phyloP scores from a whole-genome alignment of 2,888 invertebrate genomes.

The Hydraecia micacea region DNA sequence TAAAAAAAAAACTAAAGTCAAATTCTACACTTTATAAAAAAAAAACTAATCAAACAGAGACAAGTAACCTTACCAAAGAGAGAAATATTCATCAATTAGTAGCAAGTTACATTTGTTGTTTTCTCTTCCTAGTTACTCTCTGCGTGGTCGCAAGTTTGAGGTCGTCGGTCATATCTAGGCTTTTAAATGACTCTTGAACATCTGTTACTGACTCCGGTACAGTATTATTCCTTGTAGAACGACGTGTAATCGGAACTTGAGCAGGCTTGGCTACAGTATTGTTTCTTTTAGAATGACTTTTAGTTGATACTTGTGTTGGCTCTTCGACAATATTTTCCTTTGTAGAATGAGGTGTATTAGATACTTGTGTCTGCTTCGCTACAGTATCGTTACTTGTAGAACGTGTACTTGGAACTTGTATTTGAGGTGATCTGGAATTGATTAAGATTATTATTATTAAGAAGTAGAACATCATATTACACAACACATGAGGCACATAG shows the following conservation, averaged over 20 bases:
- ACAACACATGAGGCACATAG: not conserved
- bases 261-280: not conserved
- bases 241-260: not conserved
- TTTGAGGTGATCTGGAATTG: constrained; percentile 33
- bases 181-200: constrained; percentile 40
- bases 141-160: constrained; percentile 78
- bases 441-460: constrained; percentile 1
- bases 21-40: constrained; percentile 4
- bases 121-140: constrained; percentile 78
- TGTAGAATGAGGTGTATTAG: not conserved
- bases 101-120: constrained; percentile 64
- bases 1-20: not conserved
- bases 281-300: not conserved
- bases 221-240: constrained; percentile 15
- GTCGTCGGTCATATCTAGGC: constrained; percentile 67
- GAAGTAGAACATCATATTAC: not conserved
- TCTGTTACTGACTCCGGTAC: constrained; percentile 3
- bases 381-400: not conserved
- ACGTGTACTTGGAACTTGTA: not conserved
- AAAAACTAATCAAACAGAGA: constrained; percentile 18
- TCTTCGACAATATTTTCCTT: not conserved
- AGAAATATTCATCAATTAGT: constrained; percentile 1
- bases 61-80: constrained; percentile 50
- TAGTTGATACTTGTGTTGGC: not conserved
- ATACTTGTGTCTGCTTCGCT: not conserved